A percentile compares a stretch with the other conserved stretches of the same genome.
phyloP scores from a whole-genome alignment of 1,140 invertebrate species.

The Aphidius gifuensis region DNA sequence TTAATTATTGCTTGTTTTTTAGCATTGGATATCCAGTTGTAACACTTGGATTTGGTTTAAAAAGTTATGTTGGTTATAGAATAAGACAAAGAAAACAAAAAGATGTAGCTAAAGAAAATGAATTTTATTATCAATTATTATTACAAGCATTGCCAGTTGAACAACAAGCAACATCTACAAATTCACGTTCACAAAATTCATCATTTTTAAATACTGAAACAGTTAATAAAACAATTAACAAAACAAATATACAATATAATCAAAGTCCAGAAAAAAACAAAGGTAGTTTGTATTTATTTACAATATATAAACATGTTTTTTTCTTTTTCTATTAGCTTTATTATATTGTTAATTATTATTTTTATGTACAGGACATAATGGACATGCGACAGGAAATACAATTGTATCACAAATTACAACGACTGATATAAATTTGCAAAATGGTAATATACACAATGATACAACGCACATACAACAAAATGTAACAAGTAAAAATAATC shows the following conservation, averaged over 20 bases:
- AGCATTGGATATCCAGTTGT: conserved; percentile 97
- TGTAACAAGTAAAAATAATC: conserved; percentile 52
- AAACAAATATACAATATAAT: conserved; percentile 51
- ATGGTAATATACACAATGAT: conserved; percentile 50
- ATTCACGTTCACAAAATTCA: conserved; percentile 47
- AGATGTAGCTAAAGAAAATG: conserved; percentile 92
- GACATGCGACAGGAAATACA: neutral
- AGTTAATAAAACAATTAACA: conserved; percentile 52
- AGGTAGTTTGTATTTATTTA: conserved; percentile 55
- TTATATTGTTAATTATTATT: too few relatives aligned
- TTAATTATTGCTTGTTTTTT: conserved; percentile 39
- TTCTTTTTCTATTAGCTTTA: neutral
- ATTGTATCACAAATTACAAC: conserved; percentile 35
- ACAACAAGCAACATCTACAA: conserved; percentile 61
- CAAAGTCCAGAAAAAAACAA: conserved; percentile 58
- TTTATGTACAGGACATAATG: too few relatives aligned
- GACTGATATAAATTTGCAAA: conserved; percentile 49
- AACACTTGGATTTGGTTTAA: conserved; percentile 94
- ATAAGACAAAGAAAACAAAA: conserved; percentile 88
- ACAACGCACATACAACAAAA: conserved; percentile 36
- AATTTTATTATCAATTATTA: conserved; percentile 91
- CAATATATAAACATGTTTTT: conserved; percentile 22
- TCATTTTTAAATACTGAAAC: conserved; percentile 45
- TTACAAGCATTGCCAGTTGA: conserved; percentile 84
- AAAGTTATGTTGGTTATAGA: conserved; percentile 90